Percentiles rank a stretch among this genome's conserved stretches.
These are phyloP conservation scores for Larimichthys polyactis DNA, from an alignment of 2,113 vertebrate genomes.

Conservation along the genomic window DNA sequence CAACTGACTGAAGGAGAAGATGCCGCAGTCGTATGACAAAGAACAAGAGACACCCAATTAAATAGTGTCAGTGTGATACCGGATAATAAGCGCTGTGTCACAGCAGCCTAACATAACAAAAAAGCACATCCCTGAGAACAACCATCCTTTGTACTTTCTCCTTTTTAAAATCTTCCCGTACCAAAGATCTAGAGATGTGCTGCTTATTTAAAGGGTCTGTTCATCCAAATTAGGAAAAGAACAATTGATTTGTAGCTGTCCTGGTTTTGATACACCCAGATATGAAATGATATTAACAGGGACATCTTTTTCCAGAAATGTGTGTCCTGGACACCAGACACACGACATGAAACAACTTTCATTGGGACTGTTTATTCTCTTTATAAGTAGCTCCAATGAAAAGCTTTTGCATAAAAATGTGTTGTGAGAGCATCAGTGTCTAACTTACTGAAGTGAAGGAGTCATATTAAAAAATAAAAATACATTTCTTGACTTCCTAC, in stretches of 20 bases:
- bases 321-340: background rate
- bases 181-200: background rate
- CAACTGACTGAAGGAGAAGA: conserved; percentile 21
- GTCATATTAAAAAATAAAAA: background rate
- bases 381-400: background rate
- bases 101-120: conserved; percentile 5
- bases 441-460: background rate
- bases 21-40: background rate
- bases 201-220: background rate
- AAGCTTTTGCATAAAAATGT: background rate
- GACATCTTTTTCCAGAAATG: background rate
- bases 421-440: background rate
- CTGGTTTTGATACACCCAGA: background rate
- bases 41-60: conserved; percentile 37
- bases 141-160: conserved; percentile 8
- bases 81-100: conserved; percentile 51
- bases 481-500: no score
- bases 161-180: background rate
- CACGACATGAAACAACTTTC: no score
- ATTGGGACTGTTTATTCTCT: background rate
- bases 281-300: background rate
- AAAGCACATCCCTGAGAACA: conserved; percentile 33
- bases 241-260: background rate
- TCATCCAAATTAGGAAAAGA: background rate
- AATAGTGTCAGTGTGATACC: conserved; percentile 36